Conservation (phyloP, 2,113 vertebrate species). For the Pygoscelis adeliae region DNA sequence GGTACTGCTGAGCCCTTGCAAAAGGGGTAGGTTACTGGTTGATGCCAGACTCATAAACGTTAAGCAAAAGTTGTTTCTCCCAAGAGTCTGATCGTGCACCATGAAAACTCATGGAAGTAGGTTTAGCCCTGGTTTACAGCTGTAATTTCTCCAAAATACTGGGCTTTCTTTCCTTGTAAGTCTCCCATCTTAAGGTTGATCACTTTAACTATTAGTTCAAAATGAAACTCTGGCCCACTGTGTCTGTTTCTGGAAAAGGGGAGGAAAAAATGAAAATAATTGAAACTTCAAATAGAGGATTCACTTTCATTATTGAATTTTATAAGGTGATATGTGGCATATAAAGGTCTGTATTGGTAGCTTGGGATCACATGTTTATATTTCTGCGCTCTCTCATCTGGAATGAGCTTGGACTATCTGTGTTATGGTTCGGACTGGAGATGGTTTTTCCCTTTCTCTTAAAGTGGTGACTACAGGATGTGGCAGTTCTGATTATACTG, state of each 20-base stretch:
- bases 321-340: constrained; percentile 50
- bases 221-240: background rate
- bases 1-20: background rate
- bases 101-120: background rate
- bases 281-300: constrained; percentile 30
- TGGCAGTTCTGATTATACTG: constrained; percentile 52
- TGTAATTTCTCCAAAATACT: background rate
- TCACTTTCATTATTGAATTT: constrained; percentile 41
- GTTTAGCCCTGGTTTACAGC: background rate
- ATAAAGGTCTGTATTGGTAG: constrained; percentile 37
- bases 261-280: constrained; percentile 18
- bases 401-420: constrained; percentile 28
- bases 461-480: constrained; percentile 63
- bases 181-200: background rate
- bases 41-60: background rate
- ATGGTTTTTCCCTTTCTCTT: constrained; percentile 37
- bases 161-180: background rate
- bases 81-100: background rate
- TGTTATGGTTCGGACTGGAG: constrained; percentile 40
- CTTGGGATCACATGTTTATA: constrained; percentile 3
- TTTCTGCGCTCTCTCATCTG: constrained; percentile 43
- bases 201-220: constrained; percentile 3
- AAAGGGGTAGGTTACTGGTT: background rate
- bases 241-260: background rate
- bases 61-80: background rate